A percentile compares a stretch with the other conserved stretches of the same genome.
These are phyloP conservation scores for Tupaia tana DNA, from an alignment of 2,113 vertebrate species.

Conservation along the genomic window DNA sequence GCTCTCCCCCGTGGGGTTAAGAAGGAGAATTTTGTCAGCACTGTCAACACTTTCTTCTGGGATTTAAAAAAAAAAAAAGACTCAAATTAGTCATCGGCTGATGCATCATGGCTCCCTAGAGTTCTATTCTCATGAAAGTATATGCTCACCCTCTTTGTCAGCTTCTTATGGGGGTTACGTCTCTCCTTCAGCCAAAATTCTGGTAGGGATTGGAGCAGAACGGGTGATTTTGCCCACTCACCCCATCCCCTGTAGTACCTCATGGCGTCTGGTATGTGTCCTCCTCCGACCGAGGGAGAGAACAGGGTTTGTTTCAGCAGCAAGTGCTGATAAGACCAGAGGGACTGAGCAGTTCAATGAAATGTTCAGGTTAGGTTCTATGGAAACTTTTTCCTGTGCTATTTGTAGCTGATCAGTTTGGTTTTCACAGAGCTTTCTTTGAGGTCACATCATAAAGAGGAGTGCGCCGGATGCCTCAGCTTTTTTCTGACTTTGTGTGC, in stretches of 20 bases:
- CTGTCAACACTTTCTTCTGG: background rate
- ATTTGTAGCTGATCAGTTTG: background rate
- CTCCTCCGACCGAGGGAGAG: background rate
- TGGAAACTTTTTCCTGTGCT: background rate
- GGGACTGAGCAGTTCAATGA: background rate
- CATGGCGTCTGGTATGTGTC: background rate
- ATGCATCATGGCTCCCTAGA: background rate
- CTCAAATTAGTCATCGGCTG: background rate
- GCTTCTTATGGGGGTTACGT: background rate
- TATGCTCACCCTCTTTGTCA: background rate
- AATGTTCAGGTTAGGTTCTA: background rate
- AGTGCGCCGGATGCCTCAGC: background rate
- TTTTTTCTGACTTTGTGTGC: background rate
- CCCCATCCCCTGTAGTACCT: background rate
- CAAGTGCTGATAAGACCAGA: background rate
- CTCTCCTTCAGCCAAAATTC: background rate
- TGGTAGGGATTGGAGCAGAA: background rate
- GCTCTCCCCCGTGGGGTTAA: background rate
- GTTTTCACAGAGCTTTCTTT: conserved; percentile 3
- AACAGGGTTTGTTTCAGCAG: background rate
- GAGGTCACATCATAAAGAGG: background rate
- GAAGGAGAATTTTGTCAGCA: background rate
- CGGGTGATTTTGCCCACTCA: background rate
- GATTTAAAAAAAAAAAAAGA: background rate
- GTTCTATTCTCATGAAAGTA: background rate